Base-by-base conservation (phyloP, 1,140 invertebrate genomes). In the Achatina immaculata region DNA sequence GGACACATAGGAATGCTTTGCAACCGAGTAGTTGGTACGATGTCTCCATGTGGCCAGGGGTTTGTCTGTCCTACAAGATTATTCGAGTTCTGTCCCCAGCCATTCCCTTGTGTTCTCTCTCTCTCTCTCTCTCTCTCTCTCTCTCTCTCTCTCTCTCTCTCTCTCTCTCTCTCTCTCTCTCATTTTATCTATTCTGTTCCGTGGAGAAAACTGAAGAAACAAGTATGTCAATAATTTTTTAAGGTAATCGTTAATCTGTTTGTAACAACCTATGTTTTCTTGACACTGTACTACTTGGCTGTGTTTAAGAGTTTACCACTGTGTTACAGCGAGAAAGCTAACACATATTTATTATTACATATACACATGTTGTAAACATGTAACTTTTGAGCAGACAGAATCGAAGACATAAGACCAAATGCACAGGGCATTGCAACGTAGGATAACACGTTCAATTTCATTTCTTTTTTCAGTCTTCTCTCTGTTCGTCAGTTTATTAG, bases 101-200 rank as follows among this genome's bases (percentile, higher is more conserved):
- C 28, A 9, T 75, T 51, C 28, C 6, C 28, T 36, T 48, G 7
- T n/a, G 14, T 34, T 7, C 40, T 34, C 24, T n/a, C 9, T 24
- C 45, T 9, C 73, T 28, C 38, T 9, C 45, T 36, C n/a, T n/a
- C n/a, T n/a, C n/a, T n/a, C n/a, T n/a, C n/a, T n/a, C n/a, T n/a
- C n/a, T n/a, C n/a, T n/a, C n/a, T n/a, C n/a, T 75, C 42, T 45
- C 40, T 51, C 42, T 75, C 73, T 51, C 42, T 48, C 73, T 75
- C 42, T 75, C 73, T 75, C 28, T 75, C 42, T 72, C 69, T 72
- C 69, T 72, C 69, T 72, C 69, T 72, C 34, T 34, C 69, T 40
- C 69, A 19, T 38, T 72, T 38, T 72, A 6, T 40, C 69, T 72
- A 14, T 72, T 38, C 31, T 28, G 11, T 9, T 66, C 14, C 28